Conservation (phyloP, 2,797 vertebrate species). For the Paguma larvata region DNA sequence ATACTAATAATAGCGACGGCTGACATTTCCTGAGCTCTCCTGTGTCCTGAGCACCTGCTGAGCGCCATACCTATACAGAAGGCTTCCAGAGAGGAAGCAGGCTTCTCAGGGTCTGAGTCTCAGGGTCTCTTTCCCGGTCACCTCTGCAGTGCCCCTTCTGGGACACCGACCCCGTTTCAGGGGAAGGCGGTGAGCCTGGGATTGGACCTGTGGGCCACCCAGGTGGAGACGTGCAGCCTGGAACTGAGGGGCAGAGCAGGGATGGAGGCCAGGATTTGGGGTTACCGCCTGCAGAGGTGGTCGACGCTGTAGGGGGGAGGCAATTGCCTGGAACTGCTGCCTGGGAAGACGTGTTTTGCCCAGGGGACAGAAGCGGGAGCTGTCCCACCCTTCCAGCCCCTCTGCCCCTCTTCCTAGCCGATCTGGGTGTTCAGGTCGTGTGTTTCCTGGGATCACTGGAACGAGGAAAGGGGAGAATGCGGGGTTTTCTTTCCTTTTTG, state of each 20-base stretch:
- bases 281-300: not conserved
- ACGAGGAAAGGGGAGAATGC: not conserved
- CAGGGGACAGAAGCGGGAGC: not conserved
- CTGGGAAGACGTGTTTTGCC: not conserved
- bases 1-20: too few relatives aligned
- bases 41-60: not conserved
- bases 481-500: not conserved
- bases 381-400: too few relatives aligned
- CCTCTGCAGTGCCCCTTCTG: not conserved
- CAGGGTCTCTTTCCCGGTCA: not conserved
- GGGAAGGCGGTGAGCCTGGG: not conserved
- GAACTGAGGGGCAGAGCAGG: not conserved
- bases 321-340: not conserved
- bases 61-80: not conserved
- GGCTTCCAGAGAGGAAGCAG: not conserved
- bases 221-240: not conserved
- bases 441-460: not conserved
- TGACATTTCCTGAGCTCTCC: not conserved
- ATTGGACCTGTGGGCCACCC: not conserved
- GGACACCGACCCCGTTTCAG: not conserved
- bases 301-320: not conserved
- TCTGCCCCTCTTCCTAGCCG: rapidly evolving
- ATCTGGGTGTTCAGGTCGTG: not conserved
- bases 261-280: not conserved
- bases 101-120: not conserved